Evolutionary conservation across 2,888 invertebrate species (phyloP).

Genomic region (Acrobasis consociella): DNA sequence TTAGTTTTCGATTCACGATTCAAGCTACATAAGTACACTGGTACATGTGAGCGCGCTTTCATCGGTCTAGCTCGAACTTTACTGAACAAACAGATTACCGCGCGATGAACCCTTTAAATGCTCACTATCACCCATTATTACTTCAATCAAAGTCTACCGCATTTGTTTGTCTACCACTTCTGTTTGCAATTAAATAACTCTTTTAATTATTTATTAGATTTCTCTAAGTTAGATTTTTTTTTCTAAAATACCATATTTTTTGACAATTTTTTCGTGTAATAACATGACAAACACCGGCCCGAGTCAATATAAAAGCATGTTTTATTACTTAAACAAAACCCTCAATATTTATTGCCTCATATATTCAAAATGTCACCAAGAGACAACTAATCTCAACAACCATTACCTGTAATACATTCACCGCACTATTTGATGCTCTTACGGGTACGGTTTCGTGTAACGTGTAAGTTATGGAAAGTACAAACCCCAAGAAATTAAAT

Average conservation of each 20-base stretch:
- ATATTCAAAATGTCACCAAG: not conserved
- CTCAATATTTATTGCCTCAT: not conserved
- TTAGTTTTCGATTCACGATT: slow-evolving; percentile 13
- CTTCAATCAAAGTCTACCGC: not conserved
- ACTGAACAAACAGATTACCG: not conserved
- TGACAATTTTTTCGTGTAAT: no score
- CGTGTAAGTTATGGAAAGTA: no score
- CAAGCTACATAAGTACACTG: not conserved
- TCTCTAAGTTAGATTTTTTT: no score
- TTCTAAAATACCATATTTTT: no score
- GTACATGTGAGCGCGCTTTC: slow-evolving; percentile 4
- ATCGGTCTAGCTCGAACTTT: slow-evolving; percentile 7
- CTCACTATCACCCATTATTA: not conserved
- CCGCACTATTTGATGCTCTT: not conserved
- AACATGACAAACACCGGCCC: no score
- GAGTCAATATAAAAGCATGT: not conserved
- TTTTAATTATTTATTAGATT: no score
- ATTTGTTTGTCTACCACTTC: no score
- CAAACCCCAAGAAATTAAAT: no score
- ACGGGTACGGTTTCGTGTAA: not conserved
- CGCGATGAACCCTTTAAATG: not conserved
- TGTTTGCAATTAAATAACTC: no score
- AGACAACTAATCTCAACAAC: not conserved
- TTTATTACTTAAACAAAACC: not conserved
- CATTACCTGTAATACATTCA: not conserved